These are phyloP conservation scores for Ochlodes sylvanus DNA, from an alignment of 2,888 invertebrate genomes.

Conservation along the genomic window DNA sequence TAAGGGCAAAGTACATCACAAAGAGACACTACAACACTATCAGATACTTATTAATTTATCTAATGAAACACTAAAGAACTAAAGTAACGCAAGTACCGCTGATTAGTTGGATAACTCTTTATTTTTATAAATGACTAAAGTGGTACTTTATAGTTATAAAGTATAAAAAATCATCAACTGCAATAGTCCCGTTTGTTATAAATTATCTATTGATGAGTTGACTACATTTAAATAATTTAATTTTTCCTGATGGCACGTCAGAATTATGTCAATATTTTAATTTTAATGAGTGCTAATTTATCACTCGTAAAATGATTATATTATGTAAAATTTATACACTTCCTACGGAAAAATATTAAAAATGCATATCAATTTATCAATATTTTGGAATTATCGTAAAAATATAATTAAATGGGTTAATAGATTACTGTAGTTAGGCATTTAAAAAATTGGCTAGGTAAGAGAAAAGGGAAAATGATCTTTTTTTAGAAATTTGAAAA, in stretches of 20 bases:
- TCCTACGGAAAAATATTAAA: background rate
- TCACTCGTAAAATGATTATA: background rate
- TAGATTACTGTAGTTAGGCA: slow-evolving; percentile 3
- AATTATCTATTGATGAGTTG: background rate
- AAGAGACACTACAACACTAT: too few species aligned
- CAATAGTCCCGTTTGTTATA: background rate
- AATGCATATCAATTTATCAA: slow-evolving; percentile 4
- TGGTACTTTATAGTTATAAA: too few species aligned
- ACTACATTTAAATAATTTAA: background rate
- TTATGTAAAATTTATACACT: too few species aligned
- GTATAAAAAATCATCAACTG: too few species aligned
- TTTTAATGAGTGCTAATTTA: background rate
- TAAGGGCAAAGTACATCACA: too few species aligned
- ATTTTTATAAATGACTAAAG: too few species aligned
- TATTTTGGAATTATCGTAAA: slow-evolving; percentile 1
- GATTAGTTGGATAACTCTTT: too few species aligned
- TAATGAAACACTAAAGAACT: too few species aligned
- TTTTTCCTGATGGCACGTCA: background rate
- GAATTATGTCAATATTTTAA: background rate
- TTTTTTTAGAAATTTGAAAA: background rate
- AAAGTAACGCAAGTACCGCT: too few species aligned
- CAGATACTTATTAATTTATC: too few species aligned
- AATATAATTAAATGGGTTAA: background rate
- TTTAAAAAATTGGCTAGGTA: slow-evolving; percentile 7
- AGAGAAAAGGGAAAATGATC: background rate